Evolutionary conservation across 2,113 vertebrate species (phyloP).

Genomic region (Gallinago jamesoni): DNA sequence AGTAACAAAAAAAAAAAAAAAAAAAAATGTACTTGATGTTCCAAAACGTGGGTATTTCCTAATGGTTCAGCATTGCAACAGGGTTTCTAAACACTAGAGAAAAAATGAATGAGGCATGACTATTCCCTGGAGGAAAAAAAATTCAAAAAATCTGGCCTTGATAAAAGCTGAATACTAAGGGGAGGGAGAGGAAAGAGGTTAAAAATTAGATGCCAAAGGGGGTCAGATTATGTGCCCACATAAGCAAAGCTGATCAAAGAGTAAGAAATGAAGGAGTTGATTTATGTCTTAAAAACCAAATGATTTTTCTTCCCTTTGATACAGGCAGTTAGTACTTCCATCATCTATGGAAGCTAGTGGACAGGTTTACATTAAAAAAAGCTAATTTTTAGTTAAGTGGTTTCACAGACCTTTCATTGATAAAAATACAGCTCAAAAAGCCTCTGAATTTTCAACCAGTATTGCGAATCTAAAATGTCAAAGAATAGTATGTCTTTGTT

Average conservation of each 20-base stretch:
- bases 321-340: background rate
- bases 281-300: slow-evolving; percentile 17
- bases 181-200: background rate
- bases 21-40: background rate
- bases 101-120: slow-evolving; percentile 18
- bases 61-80: background rate
- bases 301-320: slow-evolving; percentile 28
- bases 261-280: background rate
- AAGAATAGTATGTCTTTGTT: slow-evolving; percentile 28
- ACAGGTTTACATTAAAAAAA: slow-evolving; percentile 21
- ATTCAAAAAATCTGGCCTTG: background rate
- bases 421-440: slow-evolving; percentile 36
- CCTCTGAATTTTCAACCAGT: slow-evolving; percentile 34
- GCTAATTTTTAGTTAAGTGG: slow-evolving; percentile 45
- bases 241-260: slow-evolving; percentile 40
- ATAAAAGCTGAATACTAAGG: background rate
- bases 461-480: slow-evolving; percentile 31
- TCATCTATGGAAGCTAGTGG: slow-evolving; percentile 21
- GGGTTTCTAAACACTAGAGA: background rate
- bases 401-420: slow-evolving; percentile 28
- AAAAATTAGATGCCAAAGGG: background rate
- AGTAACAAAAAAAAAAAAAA: background rate
- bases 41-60: background rate
- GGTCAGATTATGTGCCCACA: background rate
- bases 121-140: background rate